These are phyloP conservation scores for Emydoidea blandingii DNA, from an alignment of 2,797 vertebrate species.

Conservation along the genomic window DNA sequence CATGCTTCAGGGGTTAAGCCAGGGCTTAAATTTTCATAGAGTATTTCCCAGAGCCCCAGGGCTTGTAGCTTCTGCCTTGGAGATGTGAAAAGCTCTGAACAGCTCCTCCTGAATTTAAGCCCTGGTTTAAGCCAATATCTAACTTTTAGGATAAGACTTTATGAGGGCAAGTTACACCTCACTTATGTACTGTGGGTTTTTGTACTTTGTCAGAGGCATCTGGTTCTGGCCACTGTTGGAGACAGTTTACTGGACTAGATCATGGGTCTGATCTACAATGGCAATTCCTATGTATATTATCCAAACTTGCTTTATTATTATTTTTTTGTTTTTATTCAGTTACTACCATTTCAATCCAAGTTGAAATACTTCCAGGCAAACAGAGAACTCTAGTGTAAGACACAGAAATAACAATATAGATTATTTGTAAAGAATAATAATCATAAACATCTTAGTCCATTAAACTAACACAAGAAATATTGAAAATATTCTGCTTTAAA, in stretches of 20 bases:
- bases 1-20: neutral
- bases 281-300: neutral
- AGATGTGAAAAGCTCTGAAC: no score
- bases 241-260: neutral
- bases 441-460: neutral
- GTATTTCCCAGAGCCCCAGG: no score
- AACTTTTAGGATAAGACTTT: neutral
- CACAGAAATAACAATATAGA: neutral
- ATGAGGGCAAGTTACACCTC: rapidly evolving
- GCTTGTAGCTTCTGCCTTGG: no score
- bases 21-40: neutral
- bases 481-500: neutral
- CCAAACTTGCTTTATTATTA: neutral
- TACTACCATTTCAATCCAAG: neutral
- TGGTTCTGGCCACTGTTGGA: neutral
- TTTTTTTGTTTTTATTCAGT: neutral
- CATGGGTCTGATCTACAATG: neutral
- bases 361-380: neutral
- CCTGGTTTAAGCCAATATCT: neutral
- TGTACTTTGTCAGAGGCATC: rapidly evolving
- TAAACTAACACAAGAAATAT: neutral
- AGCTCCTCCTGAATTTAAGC: no score
- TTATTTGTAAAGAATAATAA: neutral
- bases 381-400: neutral
- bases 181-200: neutral